These are phyloP conservation scores for Periparus ater DNA, from an alignment of 2,797 vertebrate species.

Conservation along the genomic window DNA sequence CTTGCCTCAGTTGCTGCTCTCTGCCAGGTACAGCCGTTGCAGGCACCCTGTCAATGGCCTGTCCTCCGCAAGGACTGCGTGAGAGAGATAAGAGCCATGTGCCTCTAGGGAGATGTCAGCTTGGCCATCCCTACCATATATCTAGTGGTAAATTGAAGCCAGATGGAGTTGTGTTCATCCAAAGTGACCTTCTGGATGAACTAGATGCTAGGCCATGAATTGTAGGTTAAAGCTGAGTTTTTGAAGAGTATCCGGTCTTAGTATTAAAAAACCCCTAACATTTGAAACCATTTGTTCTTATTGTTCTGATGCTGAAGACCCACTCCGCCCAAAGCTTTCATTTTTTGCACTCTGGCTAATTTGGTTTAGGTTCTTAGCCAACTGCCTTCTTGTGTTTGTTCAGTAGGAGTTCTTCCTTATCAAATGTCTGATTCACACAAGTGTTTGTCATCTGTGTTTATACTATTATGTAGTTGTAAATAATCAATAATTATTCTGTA, in stretches of 20 bases:
- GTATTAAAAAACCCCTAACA: background rate
- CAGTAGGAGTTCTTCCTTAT: background rate
- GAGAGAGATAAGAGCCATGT: background rate
- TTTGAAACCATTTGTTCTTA: background rate
- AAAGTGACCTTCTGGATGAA: background rate
- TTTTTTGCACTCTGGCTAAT: background rate
- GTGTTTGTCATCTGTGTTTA: background rate
- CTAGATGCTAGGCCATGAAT: background rate
- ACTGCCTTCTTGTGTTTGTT: background rate
- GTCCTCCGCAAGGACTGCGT: background rate
- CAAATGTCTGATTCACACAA: background rate
- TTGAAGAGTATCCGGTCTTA: background rate
- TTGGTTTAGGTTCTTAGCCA: background rate
- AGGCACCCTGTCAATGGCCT: background rate
- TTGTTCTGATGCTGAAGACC: background rate
- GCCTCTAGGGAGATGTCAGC: background rate
- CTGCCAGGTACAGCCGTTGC: background rate
- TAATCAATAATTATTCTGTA: background rate
- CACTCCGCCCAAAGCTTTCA: background rate
- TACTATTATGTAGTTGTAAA: background rate
- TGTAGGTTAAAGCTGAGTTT: background rate
- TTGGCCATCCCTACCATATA: background rate
- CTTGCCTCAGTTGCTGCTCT: background rate
- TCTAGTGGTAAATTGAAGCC: background rate
- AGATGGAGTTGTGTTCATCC: conserved; percentile 1